These are phyloP conservation scores for Tychaedon coryphoeus DNA, from an alignment of 2,113 vertebrate species.

Conservation along the genomic window DNA sequence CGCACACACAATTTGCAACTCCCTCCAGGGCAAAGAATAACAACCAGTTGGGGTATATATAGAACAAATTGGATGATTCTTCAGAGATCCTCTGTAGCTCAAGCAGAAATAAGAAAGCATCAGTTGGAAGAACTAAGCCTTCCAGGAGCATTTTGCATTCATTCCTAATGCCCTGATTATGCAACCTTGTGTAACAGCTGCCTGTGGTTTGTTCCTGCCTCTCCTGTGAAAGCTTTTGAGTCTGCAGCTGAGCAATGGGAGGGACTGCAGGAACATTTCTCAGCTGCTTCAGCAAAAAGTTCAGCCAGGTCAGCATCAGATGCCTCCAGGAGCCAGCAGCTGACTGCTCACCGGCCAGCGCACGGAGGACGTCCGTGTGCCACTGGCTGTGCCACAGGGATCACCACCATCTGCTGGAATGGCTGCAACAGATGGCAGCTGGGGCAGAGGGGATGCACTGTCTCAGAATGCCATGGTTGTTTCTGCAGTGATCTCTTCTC, in stretches of 20 bases:
- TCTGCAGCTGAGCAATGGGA: not conserved
- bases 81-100: not conserved
- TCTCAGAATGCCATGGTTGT: not conserved
- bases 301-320: not conserved
- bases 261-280: not conserved
- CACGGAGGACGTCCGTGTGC: not conserved
- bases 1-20: not conserved
- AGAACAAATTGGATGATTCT: constrained; percentile 23
- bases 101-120: constrained; percentile 29
- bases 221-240: not conserved
- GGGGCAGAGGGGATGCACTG: not conserved
- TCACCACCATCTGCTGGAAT: not conserved
- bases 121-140: not conserved
- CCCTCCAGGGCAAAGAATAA: constrained; percentile 4
- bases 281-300: constrained; percentile 31
- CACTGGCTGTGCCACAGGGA: not conserved
- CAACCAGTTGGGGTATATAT: not conserved
- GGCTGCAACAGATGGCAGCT: not conserved
- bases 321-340: not conserved
- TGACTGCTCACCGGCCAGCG: not conserved
- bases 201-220: not conserved
- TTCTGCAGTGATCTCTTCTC: not conserved
- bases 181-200: constrained; percentile 11
- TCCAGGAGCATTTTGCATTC: constrained; percentile 11
- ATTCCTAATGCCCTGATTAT: not conserved